Conservation (phyloP, 2,113 vertebrate species). For the human (Homo sapiens) region DNA sequence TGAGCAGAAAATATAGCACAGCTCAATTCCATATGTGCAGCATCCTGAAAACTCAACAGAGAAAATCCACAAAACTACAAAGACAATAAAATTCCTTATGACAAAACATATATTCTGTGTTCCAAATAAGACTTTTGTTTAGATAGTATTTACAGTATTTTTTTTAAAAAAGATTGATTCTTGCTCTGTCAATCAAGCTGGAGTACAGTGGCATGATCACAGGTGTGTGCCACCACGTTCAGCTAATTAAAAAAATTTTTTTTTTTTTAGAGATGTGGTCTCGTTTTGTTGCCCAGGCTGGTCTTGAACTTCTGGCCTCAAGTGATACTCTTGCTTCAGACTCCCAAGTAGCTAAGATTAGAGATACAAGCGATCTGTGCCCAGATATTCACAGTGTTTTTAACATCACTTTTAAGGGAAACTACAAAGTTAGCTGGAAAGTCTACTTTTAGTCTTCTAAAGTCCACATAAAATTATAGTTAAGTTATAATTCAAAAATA, state of each 20-base stretch:
- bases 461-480: background rate
- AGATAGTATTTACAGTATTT: constrained; percentile 40
- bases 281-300: background rate
- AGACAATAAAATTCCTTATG: constrained; percentile 47
- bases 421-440: background rate
- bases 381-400: background rate
- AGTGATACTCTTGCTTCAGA: background rate
- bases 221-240: background rate
- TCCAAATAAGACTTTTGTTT: constrained; percentile 55
- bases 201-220: background rate
- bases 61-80: constrained; percentile 57
- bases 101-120: constrained; percentile 8
- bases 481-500: background rate
- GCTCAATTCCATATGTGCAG: constrained; percentile 69
- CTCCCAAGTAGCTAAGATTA: background rate
- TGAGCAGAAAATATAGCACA: constrained; percentile 61
- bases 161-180: background rate
- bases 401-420: constrained; percentile 61
- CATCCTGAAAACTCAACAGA: constrained; percentile 67
- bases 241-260: background rate
- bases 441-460: background rate
- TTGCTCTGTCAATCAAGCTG: background rate
- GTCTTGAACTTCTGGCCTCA: background rate
- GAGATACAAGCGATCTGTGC: too few relatives aligned
- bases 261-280: background rate